Base-by-base conservation (phyloP, 2,113 vertebrate genomes). In the Mobula hypostoma region DNA sequence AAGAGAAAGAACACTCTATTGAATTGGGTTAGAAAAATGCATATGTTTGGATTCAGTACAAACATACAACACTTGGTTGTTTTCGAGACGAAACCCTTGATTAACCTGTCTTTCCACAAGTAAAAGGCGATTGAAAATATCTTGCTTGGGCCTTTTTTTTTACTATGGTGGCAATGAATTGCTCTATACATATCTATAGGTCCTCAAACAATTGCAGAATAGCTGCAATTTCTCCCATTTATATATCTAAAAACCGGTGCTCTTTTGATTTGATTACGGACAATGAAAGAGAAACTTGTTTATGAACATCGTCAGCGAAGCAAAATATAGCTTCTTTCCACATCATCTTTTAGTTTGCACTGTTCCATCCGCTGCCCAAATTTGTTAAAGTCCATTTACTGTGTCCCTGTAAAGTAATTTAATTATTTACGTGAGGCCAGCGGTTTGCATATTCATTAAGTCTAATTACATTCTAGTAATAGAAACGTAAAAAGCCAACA, bases 11-110 rank as follows among this genome's bases (percentile, higher is more conserved):
- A 97, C 97, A 97, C 97, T 97, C 96, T 97, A 97, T 97, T 97
- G 97, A 97, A 97, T 97, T 97, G 97, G 97, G 97, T 97, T 97
- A 97, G 97, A 96, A 97, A 98, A 97, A 97, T 97, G 97, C 97
- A 97, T 96, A 98, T 97, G 97, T 97, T 97, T 97, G 97, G 96
- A 97, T 97, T 97, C 97, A 97, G 97, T 97, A 97, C 97, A 97
- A 97, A 97, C 97, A 98, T 97, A 98, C 97, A 98, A 97, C 97
- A 97, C 97, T 97, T 96, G 97, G 96, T 97, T 98, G 97, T 97
- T 97, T 97, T 97, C 96, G 96, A 96, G 96, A 97, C 97, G 97
- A 97, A 97, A 96, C 96, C 97, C 96, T 97, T 97, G 97, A 97
- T 97, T 97, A 97, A 97, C 97, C 97, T 97, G 97, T 96, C 97